phyloP scores from a whole-genome alignment of 1,140 invertebrate species.

The Trichonephila inaurata region DNA sequence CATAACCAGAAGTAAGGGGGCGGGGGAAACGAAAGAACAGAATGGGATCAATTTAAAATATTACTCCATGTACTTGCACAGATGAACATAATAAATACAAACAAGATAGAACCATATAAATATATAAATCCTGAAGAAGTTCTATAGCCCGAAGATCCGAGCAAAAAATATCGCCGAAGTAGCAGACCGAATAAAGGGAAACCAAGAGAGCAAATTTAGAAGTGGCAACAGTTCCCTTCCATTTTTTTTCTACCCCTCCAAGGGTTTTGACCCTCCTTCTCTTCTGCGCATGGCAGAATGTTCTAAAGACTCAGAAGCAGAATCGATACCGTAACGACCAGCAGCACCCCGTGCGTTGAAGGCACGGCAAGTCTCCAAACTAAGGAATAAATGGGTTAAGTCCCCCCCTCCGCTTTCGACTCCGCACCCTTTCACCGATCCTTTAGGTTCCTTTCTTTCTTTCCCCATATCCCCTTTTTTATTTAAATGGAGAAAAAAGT shows the following conservation, averaged over 20 bases:
- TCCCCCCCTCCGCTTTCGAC: neutral
- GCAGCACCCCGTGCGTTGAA: neutral
- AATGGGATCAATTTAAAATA: constrained; percentile 22
- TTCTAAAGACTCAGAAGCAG: neutral
- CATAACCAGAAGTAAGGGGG: neutral
- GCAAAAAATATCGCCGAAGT: constrained; percentile 35
- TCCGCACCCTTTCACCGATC: neutral
- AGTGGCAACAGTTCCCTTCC: constrained; percentile 51
- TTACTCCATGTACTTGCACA: neutral
- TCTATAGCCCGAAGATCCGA: constrained; percentile 3
- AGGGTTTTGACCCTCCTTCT: neutral
- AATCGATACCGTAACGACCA: constrained; percentile 49
- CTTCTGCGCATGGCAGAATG: constrained; percentile 12
- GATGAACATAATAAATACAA: neutral
- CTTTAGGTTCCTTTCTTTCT: neutral
- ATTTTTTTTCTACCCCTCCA: neutral
- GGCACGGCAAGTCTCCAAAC: neutral
- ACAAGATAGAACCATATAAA: neutral
- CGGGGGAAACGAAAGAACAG: neutral
- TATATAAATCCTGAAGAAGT: neutral
- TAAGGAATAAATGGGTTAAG: constrained; percentile 48
- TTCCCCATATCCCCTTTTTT: neutral
- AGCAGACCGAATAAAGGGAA: constrained; percentile 45
- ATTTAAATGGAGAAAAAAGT: neutral
- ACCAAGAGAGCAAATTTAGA: constrained; percentile 33